A percentile compares a stretch with the other conserved stretches of the same genome.
phyloP scores from a whole-genome alignment of 2,797 vertebrate genomes.

The Macrochelys suwanniensis region DNA sequence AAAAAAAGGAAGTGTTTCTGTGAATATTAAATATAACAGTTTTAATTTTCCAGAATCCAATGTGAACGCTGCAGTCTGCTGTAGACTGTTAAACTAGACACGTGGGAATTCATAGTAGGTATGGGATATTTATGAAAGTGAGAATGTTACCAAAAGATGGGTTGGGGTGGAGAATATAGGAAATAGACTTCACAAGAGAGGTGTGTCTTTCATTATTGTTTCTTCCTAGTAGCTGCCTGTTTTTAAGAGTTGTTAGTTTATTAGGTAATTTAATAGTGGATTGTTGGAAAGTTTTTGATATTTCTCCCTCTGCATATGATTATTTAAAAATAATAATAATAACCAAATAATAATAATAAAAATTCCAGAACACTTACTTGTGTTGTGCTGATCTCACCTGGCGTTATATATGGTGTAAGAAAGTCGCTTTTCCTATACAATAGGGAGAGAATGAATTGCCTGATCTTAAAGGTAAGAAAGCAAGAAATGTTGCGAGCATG shows the following conservation, averaged over 20 bases:
- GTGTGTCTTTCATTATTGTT: not conserved
- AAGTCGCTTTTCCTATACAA: not conserved
- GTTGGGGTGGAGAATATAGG: not conserved
- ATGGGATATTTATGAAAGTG: slow-evolving; percentile 14
- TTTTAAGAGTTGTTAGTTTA: not conserved
- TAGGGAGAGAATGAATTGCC: not conserved
- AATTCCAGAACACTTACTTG: not conserved
- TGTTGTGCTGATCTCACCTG: not conserved
- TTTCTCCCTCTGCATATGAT: not conserved
- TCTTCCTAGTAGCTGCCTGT: slow-evolving; percentile 9
- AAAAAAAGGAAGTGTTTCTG: not conserved
- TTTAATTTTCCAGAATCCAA: not conserved
- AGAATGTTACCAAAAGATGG: not conserved
- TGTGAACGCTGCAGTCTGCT: slow-evolving; percentile 39
- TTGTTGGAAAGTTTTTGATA: not conserved
- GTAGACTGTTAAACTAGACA: slow-evolving; percentile 20
- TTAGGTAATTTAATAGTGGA: not conserved
- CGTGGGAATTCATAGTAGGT: slow-evolving; percentile 12
- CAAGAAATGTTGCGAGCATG: not conserved
- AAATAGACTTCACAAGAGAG: not conserved
- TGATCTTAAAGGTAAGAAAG: not conserved
- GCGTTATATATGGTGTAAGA: not conserved
- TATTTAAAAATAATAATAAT: slow-evolving; percentile 1
- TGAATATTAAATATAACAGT: not conserved
- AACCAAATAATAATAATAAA: not conserved